phyloP scores from a whole-genome alignment of 1,140 invertebrate species.

The Vanessa atalanta region DNA sequence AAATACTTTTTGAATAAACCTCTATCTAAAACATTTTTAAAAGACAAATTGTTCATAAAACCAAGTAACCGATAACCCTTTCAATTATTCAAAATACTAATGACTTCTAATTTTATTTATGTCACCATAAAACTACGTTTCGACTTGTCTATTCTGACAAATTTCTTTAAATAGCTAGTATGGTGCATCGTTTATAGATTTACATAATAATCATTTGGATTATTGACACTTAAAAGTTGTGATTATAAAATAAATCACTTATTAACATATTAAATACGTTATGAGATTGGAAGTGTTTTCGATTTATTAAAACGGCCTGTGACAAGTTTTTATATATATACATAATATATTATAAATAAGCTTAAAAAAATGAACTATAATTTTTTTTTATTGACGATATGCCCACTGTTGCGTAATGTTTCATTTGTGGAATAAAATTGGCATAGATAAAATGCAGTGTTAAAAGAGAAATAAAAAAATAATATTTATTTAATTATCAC shows the following conservation, averaged over 20 bases:
- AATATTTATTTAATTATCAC: no score
- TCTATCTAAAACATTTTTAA: neutral
- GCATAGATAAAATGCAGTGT: no score
- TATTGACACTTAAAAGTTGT: constrained; percentile 33
- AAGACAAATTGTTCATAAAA: constrained; percentile 18
- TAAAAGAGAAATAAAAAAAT: no score
- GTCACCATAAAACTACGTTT: constrained; percentile 28
- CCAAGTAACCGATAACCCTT: constrained; percentile 28
- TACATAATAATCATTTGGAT: constrained; percentile 34
- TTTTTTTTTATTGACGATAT: no score
- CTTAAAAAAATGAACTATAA: no score
- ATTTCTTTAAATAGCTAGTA: constrained; percentile 21
- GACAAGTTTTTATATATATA: neutral
- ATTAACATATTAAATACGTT: constrained; percentile 31
- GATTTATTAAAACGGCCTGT: constrained; percentile 13
- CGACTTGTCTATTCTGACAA: constrained; percentile 31
- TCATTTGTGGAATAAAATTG: no score
- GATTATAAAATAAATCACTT: constrained; percentile 31
- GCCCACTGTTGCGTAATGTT: no score
- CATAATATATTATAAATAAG: no score
- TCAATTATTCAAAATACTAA: constrained; percentile 35
- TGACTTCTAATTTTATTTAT: constrained; percentile 39
- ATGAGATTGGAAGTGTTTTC: neutral
- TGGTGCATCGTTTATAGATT: constrained; percentile 28
- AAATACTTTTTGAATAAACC: neutral